Base-by-base conservation (phyloP, 2,797 vertebrate genomes). In the Gila robusta region DNA sequence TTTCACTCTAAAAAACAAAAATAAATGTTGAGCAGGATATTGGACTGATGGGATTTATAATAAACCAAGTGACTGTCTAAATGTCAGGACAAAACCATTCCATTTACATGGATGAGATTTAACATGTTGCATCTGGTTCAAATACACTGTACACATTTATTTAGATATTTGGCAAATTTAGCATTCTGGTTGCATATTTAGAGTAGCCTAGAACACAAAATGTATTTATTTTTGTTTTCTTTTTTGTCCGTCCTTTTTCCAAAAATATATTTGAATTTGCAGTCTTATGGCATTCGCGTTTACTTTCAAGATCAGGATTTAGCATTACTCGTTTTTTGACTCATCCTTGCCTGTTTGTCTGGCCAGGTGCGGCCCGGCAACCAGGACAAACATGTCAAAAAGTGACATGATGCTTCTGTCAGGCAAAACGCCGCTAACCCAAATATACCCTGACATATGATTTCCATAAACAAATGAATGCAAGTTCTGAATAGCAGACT, bases 401-500 rank as follows among this genome's bases (percentile, higher is more conserved):
- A 87, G 54, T 87, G 83, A 89, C 90, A 88, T 82, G 56, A 89
- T 89, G 93, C 88, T 88, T 91, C 92, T 94, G 94, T 94, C 94
- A 93, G 83, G 79, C 16, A 86, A 85, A 76, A 83, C 10, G n/a
- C 66, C 16, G 72, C 85, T 87, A 83, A 82, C 85, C 85, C 17
- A 89, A 92, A 94, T 91, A 64, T 85, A 84, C 89, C 44, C 52
- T 93, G 93, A 94, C 93, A 93, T 91, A 90, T 92, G 93, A 94
- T 95, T 92, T 95, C 92, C 92, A 93, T 92, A 91, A 91, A 90
- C 89, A 92, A 94, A 93, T 92, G 83, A 91, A 72, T 91, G 91
- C 64, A 62, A 91, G 91, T 93, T 92, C 91, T 91, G 88, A 91
- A 92, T 92, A 92, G 91, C 93, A 93, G 86, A 90, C 83, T 69